Evolutionary conservation across 2,797 vertebrate species (phyloP).

Genomic region (Eleutherodactylus coqui): DNA sequence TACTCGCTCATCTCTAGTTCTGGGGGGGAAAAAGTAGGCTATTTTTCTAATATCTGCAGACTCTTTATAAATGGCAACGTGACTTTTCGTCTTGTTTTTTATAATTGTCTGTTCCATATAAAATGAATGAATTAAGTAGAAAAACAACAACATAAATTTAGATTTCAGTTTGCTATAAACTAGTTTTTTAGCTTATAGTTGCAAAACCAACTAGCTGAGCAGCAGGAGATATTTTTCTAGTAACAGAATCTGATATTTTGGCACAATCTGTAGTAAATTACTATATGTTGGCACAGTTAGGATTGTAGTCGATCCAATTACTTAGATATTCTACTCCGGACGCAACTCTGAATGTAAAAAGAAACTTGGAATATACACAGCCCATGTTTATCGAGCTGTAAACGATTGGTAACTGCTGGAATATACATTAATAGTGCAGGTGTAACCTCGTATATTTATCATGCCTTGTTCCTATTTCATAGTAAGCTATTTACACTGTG

Average conservation of each 20-base stretch:
- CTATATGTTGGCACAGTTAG: constrained; percentile 40
- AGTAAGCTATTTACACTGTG: constrained; percentile 75
- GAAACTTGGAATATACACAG: constrained; percentile 31
- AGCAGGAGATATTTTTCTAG: constrained; percentile 51
- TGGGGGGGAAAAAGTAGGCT: neutral
- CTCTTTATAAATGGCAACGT: neutral
- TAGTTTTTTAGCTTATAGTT: constrained; percentile 15
- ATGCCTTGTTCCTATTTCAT: constrained; percentile 54
- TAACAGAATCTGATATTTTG: constrained; percentile 53
- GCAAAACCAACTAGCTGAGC: neutral
- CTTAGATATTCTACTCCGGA: constrained; percentile 46
- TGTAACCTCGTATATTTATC: fast-evolving
- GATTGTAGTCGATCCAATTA: constrained; percentile 34
- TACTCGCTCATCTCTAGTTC: too few relatives aligned
- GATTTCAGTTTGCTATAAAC: neutral
- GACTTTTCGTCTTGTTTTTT: neutral
- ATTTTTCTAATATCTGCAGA: neutral
- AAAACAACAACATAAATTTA: neutral
- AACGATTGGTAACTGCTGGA: constrained; percentile 60
- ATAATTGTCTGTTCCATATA: neutral
- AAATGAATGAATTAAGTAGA: neutral
- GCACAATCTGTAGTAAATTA: constrained; percentile 34
- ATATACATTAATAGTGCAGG: constrained; percentile 20
- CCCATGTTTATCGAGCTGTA: constrained; percentile 67
- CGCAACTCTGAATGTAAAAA: constrained; percentile 21